Conservation (phyloP, 2,888 invertebrate species). For the Cenopis cana region DNA sequence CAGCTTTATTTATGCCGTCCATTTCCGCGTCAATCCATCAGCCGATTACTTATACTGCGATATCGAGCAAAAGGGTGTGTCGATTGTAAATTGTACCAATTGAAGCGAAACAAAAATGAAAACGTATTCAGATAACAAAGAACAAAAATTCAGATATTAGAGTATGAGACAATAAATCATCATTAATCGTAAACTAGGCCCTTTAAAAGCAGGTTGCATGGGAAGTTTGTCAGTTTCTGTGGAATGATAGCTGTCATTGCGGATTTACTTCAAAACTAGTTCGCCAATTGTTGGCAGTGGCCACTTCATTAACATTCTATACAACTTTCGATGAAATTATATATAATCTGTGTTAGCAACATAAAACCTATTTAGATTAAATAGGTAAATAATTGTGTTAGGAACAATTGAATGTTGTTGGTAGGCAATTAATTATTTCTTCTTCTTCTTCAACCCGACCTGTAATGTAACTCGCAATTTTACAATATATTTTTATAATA, state of each 20-base stretch:
- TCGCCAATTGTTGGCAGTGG: neutral
- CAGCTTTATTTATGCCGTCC: constrained; percentile 21
- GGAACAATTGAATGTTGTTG: too few relatives aligned
- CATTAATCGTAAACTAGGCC: neutral
- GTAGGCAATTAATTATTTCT: too few relatives aligned
- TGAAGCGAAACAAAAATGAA: constrained; percentile 26
- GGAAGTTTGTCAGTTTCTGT: neutral
- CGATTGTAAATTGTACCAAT: constrained; percentile 29
- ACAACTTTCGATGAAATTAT: too few relatives aligned
- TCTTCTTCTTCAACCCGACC: too few relatives aligned
- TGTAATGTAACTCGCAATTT: too few relatives aligned
- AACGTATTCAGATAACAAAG: neutral
- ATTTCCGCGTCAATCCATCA: constrained; percentile 16
- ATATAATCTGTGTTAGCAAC: too few relatives aligned
- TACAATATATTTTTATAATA: too few relatives aligned
- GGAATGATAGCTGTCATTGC: neutral
- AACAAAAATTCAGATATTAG: neutral
- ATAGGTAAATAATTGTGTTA: too few relatives aligned
- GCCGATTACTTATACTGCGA: neutral
- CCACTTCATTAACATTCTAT: too few relatives aligned
- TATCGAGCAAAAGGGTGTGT: constrained; percentile 31
- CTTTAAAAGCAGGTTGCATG: neutral
- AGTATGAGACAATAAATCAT: neutral
- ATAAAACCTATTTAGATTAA: too few relatives aligned
- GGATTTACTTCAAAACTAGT: too few relatives aligned